phyloP scores from a whole-genome alignment of 1,140 invertebrate genomes.

The Zaprionus vittiger region DNA sequence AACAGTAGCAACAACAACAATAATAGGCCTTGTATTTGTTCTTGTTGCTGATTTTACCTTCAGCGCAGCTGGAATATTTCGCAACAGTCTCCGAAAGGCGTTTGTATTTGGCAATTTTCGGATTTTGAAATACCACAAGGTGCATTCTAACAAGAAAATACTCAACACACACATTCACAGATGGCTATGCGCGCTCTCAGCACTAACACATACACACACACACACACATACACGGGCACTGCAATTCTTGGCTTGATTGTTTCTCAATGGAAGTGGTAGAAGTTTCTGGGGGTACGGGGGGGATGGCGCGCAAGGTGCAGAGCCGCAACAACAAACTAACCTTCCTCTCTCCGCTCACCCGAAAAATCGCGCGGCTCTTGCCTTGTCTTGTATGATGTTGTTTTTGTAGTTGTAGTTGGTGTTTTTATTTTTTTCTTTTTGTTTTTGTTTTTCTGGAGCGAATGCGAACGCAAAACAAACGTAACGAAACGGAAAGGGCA shows the following conservation, averaged over 20 bases:
- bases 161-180: slow-evolving; percentile 42
- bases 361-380: slow-evolving; percentile 39
- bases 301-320: slow-evolving; percentile 65
- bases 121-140: slow-evolving; percentile 82
- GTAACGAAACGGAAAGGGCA: slow-evolving; percentile 71
- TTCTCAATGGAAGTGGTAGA: slow-evolving; percentile 66
- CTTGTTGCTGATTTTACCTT: slow-evolving; percentile 66
- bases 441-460: slow-evolving; percentile 46
- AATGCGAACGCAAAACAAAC: slow-evolving; percentile 52
- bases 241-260: slow-evolving; percentile 70
- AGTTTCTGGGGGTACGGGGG: slow-evolving; percentile 28
- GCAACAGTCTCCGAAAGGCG: slow-evolving; percentile 72
- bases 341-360: slow-evolving; percentile 35
- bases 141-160: slow-evolving; percentile 73
- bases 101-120: slow-evolving; percentile 79
- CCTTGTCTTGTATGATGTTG: neutral
- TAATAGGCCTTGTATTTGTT: slow-evolving; percentile 52
- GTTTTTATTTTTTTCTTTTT: slow-evolving; percentile 8
- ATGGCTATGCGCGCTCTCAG: slow-evolving; percentile 35
- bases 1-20: slow-evolving; percentile 35
- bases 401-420: slow-evolving; percentile 2
- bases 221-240: slow-evolving; percentile 40
- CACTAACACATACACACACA: slow-evolving; percentile 43
- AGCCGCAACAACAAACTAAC: slow-evolving; percentile 48
- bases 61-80: slow-evolving; percentile 79